These are phyloP conservation scores for Bubo scandiacus DNA, from an alignment of 2,113 vertebrate genomes.

Conservation along the genomic window DNA sequence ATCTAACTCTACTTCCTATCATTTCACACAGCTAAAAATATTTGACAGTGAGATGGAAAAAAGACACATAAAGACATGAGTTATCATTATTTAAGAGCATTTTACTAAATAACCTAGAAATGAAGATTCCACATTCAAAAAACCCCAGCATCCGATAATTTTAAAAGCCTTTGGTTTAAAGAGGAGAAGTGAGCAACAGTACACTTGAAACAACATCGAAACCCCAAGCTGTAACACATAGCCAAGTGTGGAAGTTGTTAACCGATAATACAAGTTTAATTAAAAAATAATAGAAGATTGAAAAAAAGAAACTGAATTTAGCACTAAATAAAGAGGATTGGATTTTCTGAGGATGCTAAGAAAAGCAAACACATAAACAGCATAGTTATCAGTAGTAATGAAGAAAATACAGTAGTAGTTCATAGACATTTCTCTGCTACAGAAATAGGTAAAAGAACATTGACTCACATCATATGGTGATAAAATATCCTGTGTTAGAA, in stretches of 20 bases:
- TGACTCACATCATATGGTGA: fast-evolving
- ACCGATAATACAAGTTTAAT: not conserved
- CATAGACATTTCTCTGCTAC: not conserved
- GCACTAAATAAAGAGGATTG: not conserved
- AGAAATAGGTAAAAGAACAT: not conserved
- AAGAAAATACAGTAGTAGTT: not conserved
- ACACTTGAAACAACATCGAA: not conserved
- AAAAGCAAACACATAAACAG: not conserved
- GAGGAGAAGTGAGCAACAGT: not conserved
- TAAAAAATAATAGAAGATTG: fast-evolving
- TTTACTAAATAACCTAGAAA: not conserved
- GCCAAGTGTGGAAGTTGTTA: not conserved
- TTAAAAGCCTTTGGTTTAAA: not conserved
- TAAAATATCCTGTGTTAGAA: not conserved
- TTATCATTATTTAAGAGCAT: not conserved
- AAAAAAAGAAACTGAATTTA: not conserved
- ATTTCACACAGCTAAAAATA: not conserved
- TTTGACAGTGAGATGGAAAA: not conserved
- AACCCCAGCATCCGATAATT: not conserved
- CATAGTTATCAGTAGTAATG: not conserved
- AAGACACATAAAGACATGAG: not conserved
- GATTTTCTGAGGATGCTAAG: not conserved
- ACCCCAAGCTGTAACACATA: not conserved
- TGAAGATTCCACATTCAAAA: not conserved
- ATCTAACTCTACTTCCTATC: not conserved